phyloP scores from a whole-genome alignment of 2,797 vertebrate genomes.

The Emydoidea blandingii region DNA sequence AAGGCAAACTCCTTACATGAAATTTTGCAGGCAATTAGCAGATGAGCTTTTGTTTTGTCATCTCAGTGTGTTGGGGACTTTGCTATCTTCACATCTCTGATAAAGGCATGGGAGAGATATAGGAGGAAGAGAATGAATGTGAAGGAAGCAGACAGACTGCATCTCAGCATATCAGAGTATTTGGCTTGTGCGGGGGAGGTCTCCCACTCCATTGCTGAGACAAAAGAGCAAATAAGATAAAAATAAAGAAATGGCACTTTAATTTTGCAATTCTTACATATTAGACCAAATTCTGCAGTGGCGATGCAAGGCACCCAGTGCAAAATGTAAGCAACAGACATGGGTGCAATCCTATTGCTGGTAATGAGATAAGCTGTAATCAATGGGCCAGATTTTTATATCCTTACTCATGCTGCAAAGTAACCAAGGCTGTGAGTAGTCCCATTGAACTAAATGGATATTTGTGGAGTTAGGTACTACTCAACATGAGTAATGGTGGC shows the following conservation, averaged over 20 bases:
- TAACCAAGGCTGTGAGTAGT: neutral
- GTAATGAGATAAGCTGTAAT: neutral
- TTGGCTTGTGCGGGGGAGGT: too few relatives aligned
- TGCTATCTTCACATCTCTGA: neutral
- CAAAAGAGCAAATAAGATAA: neutral
- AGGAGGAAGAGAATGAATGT: neutral
- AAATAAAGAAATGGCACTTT: neutral
- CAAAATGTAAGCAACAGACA: neutral
- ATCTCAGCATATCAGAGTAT: too few relatives aligned
- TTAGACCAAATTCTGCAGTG: neutral
- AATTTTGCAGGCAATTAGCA: neutral
- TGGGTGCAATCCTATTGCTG: neutral
- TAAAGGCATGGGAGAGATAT: neutral
- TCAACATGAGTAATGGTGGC: neutral
- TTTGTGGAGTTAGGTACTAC: neutral
- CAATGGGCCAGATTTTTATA: neutral
- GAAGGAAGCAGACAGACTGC: neutral
- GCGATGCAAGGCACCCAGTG: neutral
- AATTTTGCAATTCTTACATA: neutral
- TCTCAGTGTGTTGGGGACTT: neutral
- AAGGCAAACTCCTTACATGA: neutral
- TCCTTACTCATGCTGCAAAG: neutral
- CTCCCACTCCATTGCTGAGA: too few relatives aligned
- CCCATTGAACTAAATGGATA: neutral
- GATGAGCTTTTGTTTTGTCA: neutral